These are phyloP conservation scores for Tympanoctomys barrerae DNA, from an alignment of 2,797 vertebrate genomes.

Conservation along the genomic window DNA sequence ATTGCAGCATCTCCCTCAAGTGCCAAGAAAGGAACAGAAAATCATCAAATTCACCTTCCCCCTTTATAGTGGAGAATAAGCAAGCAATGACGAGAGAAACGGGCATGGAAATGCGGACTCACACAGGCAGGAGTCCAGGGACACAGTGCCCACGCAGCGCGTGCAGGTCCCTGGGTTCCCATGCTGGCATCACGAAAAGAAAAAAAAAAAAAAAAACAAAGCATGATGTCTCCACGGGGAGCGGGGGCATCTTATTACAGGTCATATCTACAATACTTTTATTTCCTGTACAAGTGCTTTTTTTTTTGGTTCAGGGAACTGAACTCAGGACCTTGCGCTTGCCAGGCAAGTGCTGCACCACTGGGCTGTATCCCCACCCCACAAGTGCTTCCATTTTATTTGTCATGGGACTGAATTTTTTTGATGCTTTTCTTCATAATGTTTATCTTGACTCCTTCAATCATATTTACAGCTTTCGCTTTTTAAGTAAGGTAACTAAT, in stretches of 20 bases:
- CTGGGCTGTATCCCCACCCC: too few relatives aligned
- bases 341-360: too few relatives aligned
- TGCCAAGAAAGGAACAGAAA: neutral
- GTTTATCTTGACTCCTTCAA: slow-evolving; percentile 19
- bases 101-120: neutral
- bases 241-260: neutral
- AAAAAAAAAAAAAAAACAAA: neutral
- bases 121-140: too few relatives aligned
- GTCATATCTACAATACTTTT: neutral
- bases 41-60: neutral
- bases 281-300: neutral
- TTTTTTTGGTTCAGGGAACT: too few relatives aligned
- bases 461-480: neutral
- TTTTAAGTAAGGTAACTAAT: neutral
- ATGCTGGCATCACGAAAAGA: too few relatives aligned
- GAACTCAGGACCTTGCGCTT: too few relatives aligned
- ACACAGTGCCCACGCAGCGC: too few relatives aligned
- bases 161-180: neutral
- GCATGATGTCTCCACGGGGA: neutral
- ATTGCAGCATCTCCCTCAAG: neutral
- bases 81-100: neutral
- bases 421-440: neutral
- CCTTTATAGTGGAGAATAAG: neutral
- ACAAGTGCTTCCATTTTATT: neutral
- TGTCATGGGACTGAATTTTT: neutral